phyloP scores from a whole-genome alignment of 2,113 vertebrate genomes.

The Catharus minimus region DNA sequence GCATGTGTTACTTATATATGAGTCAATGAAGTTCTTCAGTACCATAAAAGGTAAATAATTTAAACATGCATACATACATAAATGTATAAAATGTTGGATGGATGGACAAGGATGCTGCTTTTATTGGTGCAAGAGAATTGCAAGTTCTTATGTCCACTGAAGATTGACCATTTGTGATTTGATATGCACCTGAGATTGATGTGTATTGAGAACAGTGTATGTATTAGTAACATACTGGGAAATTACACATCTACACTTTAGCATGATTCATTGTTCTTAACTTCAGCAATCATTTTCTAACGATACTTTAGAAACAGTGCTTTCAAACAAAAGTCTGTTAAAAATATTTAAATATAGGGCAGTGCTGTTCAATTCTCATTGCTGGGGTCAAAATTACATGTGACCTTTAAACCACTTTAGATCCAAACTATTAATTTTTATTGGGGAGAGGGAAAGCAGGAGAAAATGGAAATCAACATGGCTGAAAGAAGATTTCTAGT shows the following conservation, averaged over 20 bases:
- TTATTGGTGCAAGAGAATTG: neutral
- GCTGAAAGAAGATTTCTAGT: neutral
- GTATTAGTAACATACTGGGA: neutral
- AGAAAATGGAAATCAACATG: neutral
- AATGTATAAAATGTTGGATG: neutral
- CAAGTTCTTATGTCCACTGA: neutral
- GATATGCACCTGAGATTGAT: neutral
- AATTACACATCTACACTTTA: neutral
- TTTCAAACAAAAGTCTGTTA: neutral
- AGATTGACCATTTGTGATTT: neutral
- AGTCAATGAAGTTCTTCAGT: neutral
- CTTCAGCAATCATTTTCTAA: neutral
- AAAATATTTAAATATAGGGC: neutral
- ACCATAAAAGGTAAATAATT: neutral
- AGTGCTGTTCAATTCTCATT: neutral
- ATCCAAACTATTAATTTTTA: neutral
- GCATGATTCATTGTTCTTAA: neutral
- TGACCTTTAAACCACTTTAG: neutral
- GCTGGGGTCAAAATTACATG: neutral
- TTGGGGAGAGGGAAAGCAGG: neutral
- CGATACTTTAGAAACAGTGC: neutral
- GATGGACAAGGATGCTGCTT: neutral
- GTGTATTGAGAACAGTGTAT: neutral
- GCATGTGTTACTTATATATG: neutral
- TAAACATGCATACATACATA: neutral